A percentile compares a stretch with the other conserved stretches of the same genome.
Conservation (phyloP, 37 sponge, comb jelly and placozoan species). For the Geodia barretti region DNA sequence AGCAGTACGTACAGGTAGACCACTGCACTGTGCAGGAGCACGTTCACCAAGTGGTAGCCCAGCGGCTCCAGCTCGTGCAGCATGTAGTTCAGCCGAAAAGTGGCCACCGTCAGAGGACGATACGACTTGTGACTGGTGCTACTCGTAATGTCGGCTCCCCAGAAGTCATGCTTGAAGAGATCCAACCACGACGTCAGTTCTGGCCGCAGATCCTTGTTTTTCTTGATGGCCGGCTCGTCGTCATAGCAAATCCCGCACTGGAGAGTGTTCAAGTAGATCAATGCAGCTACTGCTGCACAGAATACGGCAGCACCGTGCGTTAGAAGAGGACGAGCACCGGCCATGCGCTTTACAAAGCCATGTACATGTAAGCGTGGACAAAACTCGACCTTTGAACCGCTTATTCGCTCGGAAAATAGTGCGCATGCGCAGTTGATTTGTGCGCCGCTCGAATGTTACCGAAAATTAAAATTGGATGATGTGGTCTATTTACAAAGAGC, state of each 20-base stretch:
- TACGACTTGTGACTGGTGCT: slow-evolving; percentile 92
- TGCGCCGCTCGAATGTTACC: too few species aligned
- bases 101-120: slow-evolving; percentile 80
- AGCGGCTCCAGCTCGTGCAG: slow-evolving; percentile 69
- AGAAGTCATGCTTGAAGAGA: slow-evolving; percentile 84
- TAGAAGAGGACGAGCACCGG: too few species aligned
- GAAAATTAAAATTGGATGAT: too few species aligned
- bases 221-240: slow-evolving; percentile 77
- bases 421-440: too few species aligned
- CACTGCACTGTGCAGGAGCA: slow-evolving; percentile 71
- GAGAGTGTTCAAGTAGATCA: slow-evolving; percentile 72
- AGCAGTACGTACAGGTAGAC: slow-evolving; percentile 53
- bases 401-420: too few species aligned
- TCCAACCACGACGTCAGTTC: slow-evolving; percentile 57
- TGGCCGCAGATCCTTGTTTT: slow-evolving; percentile 78
- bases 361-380: too few species aligned
- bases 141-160: slow-evolving; percentile 82
- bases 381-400: too few species aligned
- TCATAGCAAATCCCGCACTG: slow-evolving; percentile 80
- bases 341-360: too few species aligned
- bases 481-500: too few species aligned
- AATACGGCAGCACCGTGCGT: neutral
- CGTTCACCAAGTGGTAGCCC: slow-evolving; percentile 89
- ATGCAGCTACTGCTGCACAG: slow-evolving; percentile 28
- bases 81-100: slow-evolving; percentile 82